phyloP scores from a whole-genome alignment of 2,888 invertebrate genomes.

The Apamea crenata region DNA sequence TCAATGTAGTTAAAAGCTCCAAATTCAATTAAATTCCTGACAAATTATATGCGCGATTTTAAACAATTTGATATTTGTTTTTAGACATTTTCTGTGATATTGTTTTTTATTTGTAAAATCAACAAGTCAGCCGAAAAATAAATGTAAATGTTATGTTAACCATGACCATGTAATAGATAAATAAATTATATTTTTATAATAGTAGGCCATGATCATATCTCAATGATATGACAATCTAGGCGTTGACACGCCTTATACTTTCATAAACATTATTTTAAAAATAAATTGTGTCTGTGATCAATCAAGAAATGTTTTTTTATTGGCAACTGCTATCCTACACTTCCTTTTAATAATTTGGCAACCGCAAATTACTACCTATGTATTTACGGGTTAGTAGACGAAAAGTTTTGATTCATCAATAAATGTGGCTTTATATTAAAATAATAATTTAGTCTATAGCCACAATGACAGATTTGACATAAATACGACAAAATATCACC shows the following conservation, averaged over 20 bases:
- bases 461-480: background rate
- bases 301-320: slow-evolving; percentile 36
- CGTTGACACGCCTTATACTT: slow-evolving; percentile 22
- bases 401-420: background rate
- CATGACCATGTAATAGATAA: slow-evolving; percentile 20
- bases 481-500: background rate
- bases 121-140: slow-evolving; percentile 17
- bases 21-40: slow-evolving; percentile 5
- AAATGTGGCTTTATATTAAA: background rate
- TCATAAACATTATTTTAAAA: slow-evolving; percentile 33
- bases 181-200: background rate
- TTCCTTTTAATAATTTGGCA: background rate
- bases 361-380: background rate
- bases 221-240: background rate
- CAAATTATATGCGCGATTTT: background rate
- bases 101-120: slow-evolving; percentile 27
- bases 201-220: background rate
- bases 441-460: too few relatives aligned
- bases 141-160: background rate
- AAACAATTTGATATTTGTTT: background rate
- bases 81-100: slow-evolving; percentile 53
- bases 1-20: slow-evolving; percentile 4
- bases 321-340: background rate
- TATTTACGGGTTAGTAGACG: background rate
- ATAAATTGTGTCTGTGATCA: slow-evolving; percentile 59